Conservation (phyloP, 2,888 invertebrate genomes). For the Linnaemya tessellans region DNA sequence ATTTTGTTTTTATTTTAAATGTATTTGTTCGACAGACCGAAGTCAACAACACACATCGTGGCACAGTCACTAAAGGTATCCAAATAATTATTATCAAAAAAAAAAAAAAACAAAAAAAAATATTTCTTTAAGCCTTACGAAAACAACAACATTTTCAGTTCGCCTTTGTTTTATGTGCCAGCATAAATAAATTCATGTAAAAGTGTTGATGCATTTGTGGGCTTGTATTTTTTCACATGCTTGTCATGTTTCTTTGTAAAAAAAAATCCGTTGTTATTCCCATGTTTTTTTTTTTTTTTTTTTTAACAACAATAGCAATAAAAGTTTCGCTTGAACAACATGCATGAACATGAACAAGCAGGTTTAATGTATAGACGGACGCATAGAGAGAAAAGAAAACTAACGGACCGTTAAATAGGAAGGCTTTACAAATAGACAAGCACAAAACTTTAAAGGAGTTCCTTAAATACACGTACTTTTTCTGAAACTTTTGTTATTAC, state of each 20-base stretch:
- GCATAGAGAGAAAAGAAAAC: background rate
- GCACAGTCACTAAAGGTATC: too few species aligned
- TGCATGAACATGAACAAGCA: constrained; percentile 11
- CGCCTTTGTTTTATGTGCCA: too few species aligned
- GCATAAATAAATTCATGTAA: background rate
- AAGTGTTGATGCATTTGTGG: background rate
- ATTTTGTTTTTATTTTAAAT: too few species aligned
- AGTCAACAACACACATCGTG: too few species aligned
- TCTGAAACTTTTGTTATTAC: background rate
- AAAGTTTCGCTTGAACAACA: constrained; percentile 10
- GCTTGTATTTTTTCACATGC: background rate
- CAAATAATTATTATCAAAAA: too few species aligned
- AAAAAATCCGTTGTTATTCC: background rate
- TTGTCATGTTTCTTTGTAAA: background rate
- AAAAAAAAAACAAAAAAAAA: too few species aligned
- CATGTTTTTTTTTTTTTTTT: background rate
- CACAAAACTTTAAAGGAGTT: background rate
- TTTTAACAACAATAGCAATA: background rate
- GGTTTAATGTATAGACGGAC: background rate
- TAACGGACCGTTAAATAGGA: constrained; percentile 9
- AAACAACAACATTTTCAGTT: too few species aligned
- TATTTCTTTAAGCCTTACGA: too few species aligned
- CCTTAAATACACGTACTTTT: background rate
- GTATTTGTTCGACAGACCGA: too few species aligned
- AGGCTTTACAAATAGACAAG: background rate